phyloP scores from a whole-genome alignment of 2,888 invertebrate species.

The Barypeithes pellucidus region DNA sequence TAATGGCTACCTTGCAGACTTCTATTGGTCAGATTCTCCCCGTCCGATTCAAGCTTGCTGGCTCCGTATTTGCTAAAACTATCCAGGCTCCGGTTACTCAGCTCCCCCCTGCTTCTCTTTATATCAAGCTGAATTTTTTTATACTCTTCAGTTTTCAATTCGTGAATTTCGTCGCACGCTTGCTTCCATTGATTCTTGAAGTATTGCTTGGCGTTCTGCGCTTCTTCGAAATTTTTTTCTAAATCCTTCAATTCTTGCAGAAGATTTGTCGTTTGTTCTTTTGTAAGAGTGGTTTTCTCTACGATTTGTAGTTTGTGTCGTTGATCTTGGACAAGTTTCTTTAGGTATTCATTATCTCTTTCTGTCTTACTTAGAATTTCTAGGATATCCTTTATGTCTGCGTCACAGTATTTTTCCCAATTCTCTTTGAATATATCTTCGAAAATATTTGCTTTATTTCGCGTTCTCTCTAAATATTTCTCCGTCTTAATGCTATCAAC shows the following conservation, averaged over 20 bases:
- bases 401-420: slow-evolving; percentile 61
- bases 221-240: slow-evolving; percentile 78
- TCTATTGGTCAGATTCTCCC: slow-evolving; percentile 22
- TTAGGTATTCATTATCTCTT: slow-evolving; percentile 64
- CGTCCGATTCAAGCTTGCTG: slow-evolving; percentile 22
- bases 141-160: slow-evolving; percentile 74
- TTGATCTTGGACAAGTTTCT: slow-evolving; percentile 64
- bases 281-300: slow-evolving; percentile 76
- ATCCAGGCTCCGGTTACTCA: slow-evolving; percentile 61
- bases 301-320: slow-evolving; percentile 67
- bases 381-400: slow-evolving; percentile 63
- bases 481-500: slow-evolving; percentile 61
- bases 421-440: slow-evolving; percentile 61
- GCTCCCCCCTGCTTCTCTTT: slow-evolving; percentile 69
- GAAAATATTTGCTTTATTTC: slow-evolving; percentile 56
- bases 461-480: slow-evolving; percentile 57
- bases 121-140: slow-evolving; percentile 73
- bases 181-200: slow-evolving; percentile 82
- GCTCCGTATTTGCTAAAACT: slow-evolving; percentile 45
- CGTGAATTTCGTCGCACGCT: slow-evolving; percentile 79
- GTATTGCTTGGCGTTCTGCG: slow-evolving; percentile 79
- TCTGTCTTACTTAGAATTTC: slow-evolving; percentile 65
- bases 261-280: slow-evolving; percentile 79
- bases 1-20: slow-evolving; percentile 16
- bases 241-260: slow-evolving; percentile 78